Conservation (phyloP, 2,113 vertebrate species). For the Prunella fulvescens region DNA sequence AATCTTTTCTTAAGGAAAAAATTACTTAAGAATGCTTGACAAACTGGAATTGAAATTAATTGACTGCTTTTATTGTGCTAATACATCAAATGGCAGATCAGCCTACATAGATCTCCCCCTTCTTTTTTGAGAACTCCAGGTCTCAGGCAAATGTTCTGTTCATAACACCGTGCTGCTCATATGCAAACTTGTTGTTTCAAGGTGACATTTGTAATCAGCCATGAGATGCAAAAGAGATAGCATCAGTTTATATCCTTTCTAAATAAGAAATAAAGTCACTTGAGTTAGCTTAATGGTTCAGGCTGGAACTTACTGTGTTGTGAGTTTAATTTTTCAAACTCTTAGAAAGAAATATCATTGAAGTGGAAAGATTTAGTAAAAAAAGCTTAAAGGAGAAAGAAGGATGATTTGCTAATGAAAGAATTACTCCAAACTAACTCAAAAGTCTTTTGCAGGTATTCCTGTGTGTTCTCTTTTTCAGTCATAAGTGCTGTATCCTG, state of each 20-base stretch:
- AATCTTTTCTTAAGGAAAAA: neutral
- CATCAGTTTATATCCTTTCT: constrained; percentile 58
- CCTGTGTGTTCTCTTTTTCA: neutral
- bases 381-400: neutral
- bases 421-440: neutral
- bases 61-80: neutral
- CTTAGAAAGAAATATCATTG: neutral
- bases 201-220: constrained; percentile 58
- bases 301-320: neutral
- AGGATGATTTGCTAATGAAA: neutral
- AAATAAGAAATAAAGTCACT: constrained; percentile 54
- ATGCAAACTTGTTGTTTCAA: constrained; percentile 29
- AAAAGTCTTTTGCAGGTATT: neutral
- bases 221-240: constrained; percentile 41
- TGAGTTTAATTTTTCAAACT: neutral
- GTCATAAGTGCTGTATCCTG: neutral
- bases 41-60: neutral
- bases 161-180: neutral
- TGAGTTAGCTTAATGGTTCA: neutral
- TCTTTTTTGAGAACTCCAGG: neutral
- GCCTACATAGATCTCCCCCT: neutral
- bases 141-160: neutral
- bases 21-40: neutral
- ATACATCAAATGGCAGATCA: neutral
- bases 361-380: neutral